Percentiles rank a stretch among this genome's conserved stretches.
These are phyloP conservation scores for Calliphora vicina DNA, from an alignment of 1,140 invertebrate species.

Conservation along the genomic window DNA sequence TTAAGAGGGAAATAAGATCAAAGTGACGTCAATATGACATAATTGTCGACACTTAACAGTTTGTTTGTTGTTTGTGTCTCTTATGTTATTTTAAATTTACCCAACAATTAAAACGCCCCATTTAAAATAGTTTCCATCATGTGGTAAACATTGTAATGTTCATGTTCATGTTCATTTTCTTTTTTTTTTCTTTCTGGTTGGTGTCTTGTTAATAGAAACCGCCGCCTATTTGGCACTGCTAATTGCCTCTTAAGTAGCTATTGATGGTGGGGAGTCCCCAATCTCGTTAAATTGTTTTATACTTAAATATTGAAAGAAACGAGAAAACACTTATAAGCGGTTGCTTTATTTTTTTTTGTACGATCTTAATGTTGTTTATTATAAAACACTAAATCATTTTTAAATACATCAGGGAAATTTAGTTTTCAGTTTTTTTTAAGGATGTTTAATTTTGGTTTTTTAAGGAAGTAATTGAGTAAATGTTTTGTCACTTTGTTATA, in stretches of 20 bases:
- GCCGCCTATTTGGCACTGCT: conserved; percentile 15
- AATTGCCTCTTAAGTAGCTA: neutral
- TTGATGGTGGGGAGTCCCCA: neutral
- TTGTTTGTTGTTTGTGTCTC: neutral
- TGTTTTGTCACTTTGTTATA: neutral
- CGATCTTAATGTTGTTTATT: neutral
- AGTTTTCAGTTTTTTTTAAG: neutral
- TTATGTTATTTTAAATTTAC: neutral
- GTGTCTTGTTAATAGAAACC: neutral
- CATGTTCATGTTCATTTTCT: too few relatives aligned
- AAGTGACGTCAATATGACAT: conserved; percentile 10
- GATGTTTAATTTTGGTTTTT: neutral
- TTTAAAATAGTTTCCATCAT: neutral
- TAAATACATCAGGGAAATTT: neutral
- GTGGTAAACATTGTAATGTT: neutral
- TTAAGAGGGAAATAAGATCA: neutral
- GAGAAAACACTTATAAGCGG: neutral
- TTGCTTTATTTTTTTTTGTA: neutral
- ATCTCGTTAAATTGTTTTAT: neutral
- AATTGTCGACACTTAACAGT: conserved; percentile 13
- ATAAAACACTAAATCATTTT: neutral
- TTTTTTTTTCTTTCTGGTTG: too few relatives aligned
- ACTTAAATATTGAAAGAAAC: neutral
- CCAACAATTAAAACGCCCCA: neutral
- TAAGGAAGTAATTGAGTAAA: neutral